Evolutionary conservation across 2,797 vertebrate species (phyloP).

Genomic region (Melopsittacus undulatus): DNA sequence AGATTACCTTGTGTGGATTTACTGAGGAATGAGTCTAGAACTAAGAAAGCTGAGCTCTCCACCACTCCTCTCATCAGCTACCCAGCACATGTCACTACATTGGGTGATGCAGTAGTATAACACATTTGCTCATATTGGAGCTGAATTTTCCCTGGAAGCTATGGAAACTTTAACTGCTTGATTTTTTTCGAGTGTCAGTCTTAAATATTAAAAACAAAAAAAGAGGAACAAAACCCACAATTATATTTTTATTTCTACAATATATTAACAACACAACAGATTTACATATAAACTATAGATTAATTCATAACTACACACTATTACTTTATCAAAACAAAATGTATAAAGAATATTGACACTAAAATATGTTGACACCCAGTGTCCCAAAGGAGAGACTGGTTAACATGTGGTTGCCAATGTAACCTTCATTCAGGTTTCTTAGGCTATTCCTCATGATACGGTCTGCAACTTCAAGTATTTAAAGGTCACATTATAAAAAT

Average conservation of each 20-base stretch:
- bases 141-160: neutral
- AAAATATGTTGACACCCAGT: neutral
- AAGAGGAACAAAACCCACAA: accelerated
- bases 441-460: neutral
- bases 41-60: neutral
- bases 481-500: neutral
- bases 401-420: neutral
- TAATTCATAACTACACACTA: neutral
- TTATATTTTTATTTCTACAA: neutral
- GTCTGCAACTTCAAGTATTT: neutral
- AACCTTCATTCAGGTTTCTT: neutral
- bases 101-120: accelerated
- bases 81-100: neutral
- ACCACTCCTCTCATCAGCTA: neutral
- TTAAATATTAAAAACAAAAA: neutral
- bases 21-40: neutral
- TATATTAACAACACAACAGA: neutral
- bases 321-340: neutral
- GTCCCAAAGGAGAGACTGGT: neutral
- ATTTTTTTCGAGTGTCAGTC: neutral
- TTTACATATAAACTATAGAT: neutral
- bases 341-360: neutral
- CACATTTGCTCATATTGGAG: neutral
- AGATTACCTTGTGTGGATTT: neutral
- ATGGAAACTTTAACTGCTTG: neutral